phyloP scores from a whole-genome alignment of 2,888 invertebrate species.

The Thereva nobilitata region DNA sequence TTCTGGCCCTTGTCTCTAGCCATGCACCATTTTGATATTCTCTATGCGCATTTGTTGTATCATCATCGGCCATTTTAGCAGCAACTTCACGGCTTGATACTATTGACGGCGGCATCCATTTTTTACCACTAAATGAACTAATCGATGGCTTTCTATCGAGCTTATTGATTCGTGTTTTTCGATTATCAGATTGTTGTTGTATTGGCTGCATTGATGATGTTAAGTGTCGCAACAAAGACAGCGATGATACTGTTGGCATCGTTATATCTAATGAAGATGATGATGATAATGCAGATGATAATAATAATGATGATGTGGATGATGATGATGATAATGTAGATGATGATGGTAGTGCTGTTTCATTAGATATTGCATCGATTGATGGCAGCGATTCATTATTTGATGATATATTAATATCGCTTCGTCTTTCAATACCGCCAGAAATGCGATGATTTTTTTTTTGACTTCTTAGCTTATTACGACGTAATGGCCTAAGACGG shows the following conservation, averaged over 20 bases:
- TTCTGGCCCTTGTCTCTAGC: conserved; percentile 48
- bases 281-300: not conserved
- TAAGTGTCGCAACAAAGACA: conserved; percentile 3
- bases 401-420: not conserved
- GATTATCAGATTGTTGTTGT: not conserved
- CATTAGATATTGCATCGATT: conserved; percentile 14
- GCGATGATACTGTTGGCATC: conserved; percentile 2
- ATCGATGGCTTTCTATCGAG: conserved; percentile 8
- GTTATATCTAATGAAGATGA: not conserved
- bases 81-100: conserved; percentile 30
- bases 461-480: no score
- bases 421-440: no score
- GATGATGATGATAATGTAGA: not conserved
- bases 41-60: not conserved
- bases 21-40: conserved; percentile 44
- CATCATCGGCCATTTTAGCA: not conserved
- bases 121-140: conserved; percentile 12
- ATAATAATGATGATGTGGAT: not conserved
- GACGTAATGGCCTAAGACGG: no score
- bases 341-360: conserved; percentile 3
- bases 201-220: conserved; percentile 8
- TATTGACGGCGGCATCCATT: conserved; percentile 40
- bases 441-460: no score
- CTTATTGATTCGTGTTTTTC: conserved; percentile 25
- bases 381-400: not conserved